Conservation (phyloP, 2,888 invertebrate species). For the Chromoteleia sp. region DNA sequence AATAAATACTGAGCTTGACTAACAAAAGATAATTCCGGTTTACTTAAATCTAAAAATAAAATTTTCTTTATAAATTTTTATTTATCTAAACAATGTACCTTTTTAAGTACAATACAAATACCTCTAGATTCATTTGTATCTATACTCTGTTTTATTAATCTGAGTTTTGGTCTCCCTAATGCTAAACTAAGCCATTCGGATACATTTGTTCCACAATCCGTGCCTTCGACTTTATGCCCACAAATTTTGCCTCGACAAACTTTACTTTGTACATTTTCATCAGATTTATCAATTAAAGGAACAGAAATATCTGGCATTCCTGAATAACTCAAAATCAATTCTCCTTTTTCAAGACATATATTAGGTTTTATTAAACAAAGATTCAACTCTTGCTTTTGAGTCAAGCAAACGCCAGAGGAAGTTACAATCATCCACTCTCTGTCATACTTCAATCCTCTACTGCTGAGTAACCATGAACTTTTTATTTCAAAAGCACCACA, state of each 20-base stretch:
- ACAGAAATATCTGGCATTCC: conserved; percentile 86
- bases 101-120: neutral
- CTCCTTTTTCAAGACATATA: conserved; percentile 87
- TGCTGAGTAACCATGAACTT: conserved; percentile 89
- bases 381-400: conserved; percentile 93
- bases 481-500: conserved; percentile 91
- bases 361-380: conserved; percentile 92
- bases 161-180: conserved; percentile 88
- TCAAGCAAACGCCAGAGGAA: conserved; percentile 92
- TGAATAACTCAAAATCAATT: conserved; percentile 87
- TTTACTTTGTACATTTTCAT: conserved; percentile 81
- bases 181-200: conserved; percentile 93
- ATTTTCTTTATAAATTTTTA: too few relatives aligned
- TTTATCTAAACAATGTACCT: neutral
- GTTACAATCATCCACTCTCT: conserved; percentile 97
- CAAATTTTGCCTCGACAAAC: conserved; percentile 94
- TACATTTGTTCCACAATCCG: conserved; percentile 93
- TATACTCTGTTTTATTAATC: conserved; percentile 88
- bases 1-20: conserved; percentile 95
- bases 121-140: conserved; percentile 47
- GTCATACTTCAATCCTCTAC: conserved; percentile 94
- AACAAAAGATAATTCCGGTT: conserved; percentile 87
- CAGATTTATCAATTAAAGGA: conserved; percentile 84
- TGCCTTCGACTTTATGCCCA: conserved; percentile 91
- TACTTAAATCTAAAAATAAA: conserved; percentile 73